Percentiles rank a stretch among this genome's conserved stretches.
phyloP scores from a whole-genome alignment of 2,113 vertebrate species.

The Corynorhinus townsendii region DNA sequence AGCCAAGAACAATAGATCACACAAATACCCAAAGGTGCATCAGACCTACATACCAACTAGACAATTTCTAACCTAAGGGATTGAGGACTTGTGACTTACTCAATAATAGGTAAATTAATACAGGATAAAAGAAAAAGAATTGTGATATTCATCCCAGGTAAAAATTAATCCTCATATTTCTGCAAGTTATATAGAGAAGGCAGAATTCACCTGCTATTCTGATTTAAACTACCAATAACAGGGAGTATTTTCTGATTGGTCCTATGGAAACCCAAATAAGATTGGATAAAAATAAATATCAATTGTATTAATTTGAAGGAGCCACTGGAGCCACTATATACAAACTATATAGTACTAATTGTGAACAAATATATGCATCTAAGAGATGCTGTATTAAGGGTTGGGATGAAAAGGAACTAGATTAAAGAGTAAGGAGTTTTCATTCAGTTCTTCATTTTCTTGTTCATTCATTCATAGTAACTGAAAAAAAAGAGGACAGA shows the following conservation, averaged over 20 bases:
- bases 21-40: background rate
- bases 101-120: background rate
- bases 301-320: background rate
- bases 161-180: background rate
- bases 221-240: background rate
- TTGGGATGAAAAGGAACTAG: background rate
- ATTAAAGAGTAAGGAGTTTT: background rate
- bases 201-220: background rate
- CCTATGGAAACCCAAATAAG: background rate
- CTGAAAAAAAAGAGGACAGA: background rate
- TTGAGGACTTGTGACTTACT: background rate
- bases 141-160: background rate
- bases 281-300: background rate
- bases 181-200: background rate
- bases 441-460: background rate
- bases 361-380: background rate
- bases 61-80: background rate
- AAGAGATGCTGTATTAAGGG: background rate
- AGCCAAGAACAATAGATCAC: background rate
- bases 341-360: background rate
- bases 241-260: background rate
- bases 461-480: background rate
- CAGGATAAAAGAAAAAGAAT: background rate
- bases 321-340: too few relatives aligned
- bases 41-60: background rate